Percentiles rank a stretch among this genome's conserved stretches.
Evolutionary conservation across 2,113 vertebrate genomes (phyloP).

Genomic region (Vulpes vulpes): DNA sequence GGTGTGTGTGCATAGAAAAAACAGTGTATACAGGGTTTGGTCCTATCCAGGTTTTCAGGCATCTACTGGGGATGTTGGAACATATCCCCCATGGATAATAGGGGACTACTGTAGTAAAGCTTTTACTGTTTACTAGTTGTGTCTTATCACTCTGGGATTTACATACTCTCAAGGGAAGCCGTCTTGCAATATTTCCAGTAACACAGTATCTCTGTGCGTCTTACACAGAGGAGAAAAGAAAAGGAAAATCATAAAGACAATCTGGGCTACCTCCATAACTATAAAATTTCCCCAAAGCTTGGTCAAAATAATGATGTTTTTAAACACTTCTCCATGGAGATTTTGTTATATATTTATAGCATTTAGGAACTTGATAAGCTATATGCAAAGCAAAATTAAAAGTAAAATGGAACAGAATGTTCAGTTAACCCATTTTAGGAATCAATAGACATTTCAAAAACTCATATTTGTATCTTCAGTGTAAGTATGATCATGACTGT

Average conservation of each 20-base stretch:
- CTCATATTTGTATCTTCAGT: not conserved
- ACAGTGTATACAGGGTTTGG: not conserved
- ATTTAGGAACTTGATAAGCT: not conserved
- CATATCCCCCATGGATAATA: not conserved
- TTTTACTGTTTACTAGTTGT: conserved; percentile 43
- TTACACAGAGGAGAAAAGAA: not conserved
- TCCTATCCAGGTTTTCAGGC: not conserved
- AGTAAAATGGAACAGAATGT: not conserved
- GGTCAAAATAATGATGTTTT: conserved; percentile 4
- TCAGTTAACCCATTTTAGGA: not conserved
- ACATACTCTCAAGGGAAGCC: conserved; percentile 20
- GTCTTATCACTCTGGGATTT: not conserved
- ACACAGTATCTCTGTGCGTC: not conserved
- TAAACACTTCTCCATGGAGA: not conserved
- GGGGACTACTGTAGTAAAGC: not conserved
- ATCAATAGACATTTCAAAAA: not conserved
- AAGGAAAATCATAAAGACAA: not conserved
- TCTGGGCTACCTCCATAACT: not conserved
- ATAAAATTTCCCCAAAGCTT: not conserved
- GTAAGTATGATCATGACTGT: not conserved
- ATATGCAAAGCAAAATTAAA: not conserved
- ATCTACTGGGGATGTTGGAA: not conserved
- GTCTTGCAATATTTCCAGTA: conserved; percentile 1
- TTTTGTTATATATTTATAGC: not conserved
- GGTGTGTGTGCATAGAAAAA: not conserved